These are phyloP conservation scores for Thryonomys swinderianus DNA, from an alignment of 2,113 vertebrate species.

Conservation along the genomic window DNA sequence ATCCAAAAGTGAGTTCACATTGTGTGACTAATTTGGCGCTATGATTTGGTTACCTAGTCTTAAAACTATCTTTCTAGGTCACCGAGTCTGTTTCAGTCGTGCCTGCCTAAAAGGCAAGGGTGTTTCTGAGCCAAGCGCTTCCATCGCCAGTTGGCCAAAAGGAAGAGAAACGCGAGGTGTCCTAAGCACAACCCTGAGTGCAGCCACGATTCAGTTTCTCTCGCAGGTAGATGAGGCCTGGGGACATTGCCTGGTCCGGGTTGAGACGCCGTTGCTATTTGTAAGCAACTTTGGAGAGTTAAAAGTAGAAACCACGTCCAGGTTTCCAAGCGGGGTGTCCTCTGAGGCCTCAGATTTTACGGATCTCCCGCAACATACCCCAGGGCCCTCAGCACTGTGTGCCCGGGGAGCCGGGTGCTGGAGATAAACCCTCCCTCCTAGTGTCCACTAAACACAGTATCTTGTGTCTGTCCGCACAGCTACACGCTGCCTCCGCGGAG, in stretches of 20 bases:
- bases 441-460: background rate
- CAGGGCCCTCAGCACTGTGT: conserved; percentile 41
- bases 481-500: background rate
- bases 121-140: background rate
- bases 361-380: background rate
- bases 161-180: background rate
- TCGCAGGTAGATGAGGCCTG: background rate
- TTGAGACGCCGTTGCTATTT: background rate
- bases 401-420: background rate
- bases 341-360: conserved; percentile 45
- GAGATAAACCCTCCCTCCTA: background rate
- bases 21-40: background rate
- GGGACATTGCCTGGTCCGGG: background rate
- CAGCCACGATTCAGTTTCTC: background rate
- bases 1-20: background rate
- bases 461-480: background rate
- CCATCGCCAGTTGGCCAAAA: fast-evolving
- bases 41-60: conserved; percentile 15
- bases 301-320: background rate
- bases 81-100: conserved; percentile 35
- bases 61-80: conserved; percentile 59
- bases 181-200: background rate
- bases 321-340: conserved; percentile 33
- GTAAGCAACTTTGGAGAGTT: background rate
- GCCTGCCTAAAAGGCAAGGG: background rate